These are phyloP conservation scores for Jacana jacana DNA, from an alignment of 2,113 vertebrate genomes.

Conservation along the genomic window DNA sequence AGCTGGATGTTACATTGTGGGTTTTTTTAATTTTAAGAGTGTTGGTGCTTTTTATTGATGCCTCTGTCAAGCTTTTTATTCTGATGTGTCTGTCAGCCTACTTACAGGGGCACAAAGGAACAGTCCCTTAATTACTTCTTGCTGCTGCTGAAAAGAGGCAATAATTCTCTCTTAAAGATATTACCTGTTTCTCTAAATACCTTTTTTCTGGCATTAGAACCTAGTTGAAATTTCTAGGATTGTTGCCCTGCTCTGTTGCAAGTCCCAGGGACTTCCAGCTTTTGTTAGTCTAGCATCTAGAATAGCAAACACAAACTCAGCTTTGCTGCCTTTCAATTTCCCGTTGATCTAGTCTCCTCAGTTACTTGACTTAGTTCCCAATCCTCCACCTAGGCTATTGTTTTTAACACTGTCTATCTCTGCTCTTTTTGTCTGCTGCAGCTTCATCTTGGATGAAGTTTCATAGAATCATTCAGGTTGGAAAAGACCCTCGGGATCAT, in stretches of 20 bases:
- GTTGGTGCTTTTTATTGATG: background rate
- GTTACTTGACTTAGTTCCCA: background rate
- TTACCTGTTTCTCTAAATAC: background rate
- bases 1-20: background rate
- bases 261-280: background rate
- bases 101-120: background rate
- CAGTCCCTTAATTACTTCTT: background rate
- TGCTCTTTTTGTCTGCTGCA: background rate
- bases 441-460: background rate
- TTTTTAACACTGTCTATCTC: background rate
- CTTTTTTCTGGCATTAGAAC: background rate
- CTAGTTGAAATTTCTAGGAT: background rate
- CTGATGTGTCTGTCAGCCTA: background rate
- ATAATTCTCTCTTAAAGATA: background rate
- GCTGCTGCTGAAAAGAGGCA: background rate
- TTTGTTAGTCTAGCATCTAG: background rate
- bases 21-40: background rate
- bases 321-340: background rate
- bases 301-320: background rate
- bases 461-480: background rate
- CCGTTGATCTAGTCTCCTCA: background rate
- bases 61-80: background rate
- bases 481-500: no score
- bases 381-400: background rate
- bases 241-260: background rate